These are phyloP conservation scores for Columba guinea DNA, from an alignment of 2,797 vertebrate species.

Conservation along the genomic window DNA sequence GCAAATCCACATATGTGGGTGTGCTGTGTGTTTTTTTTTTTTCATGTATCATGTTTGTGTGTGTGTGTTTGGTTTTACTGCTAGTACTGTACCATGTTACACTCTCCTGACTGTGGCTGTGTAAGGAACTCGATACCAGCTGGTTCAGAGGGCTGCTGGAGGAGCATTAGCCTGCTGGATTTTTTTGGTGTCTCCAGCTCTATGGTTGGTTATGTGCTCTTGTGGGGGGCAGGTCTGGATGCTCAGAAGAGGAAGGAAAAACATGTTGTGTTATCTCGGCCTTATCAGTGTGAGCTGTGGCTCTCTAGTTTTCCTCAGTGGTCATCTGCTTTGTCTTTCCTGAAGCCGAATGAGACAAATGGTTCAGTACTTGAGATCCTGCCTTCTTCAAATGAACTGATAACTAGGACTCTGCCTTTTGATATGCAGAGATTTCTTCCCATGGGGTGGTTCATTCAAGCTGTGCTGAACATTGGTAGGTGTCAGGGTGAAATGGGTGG, in stretches of 20 bases:
- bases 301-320: neutral
- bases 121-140: neutral
- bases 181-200: neutral
- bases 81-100: neutral
- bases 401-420: neutral
- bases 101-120: neutral
- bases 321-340: neutral
- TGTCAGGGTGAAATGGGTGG: neutral
- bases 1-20: neutral
- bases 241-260: neutral
- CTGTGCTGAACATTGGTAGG: neutral
- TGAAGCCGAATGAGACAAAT: neutral
- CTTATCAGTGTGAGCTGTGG: neutral
- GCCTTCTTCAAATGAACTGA: neutral
- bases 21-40: too few relatives aligned
- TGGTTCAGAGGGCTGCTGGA: neutral
- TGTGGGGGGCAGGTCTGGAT: fast-evolving
- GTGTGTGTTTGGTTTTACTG: neutral
- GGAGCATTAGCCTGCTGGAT: neutral
- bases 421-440: neutral
- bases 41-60: too few relatives aligned
- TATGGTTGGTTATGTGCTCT: neutral
- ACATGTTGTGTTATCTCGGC: neutral
- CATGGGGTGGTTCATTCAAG: neutral
- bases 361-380: neutral